Conservation (phyloP, 2,113 vertebrate genomes). For the Podilymbus podiceps region DNA sequence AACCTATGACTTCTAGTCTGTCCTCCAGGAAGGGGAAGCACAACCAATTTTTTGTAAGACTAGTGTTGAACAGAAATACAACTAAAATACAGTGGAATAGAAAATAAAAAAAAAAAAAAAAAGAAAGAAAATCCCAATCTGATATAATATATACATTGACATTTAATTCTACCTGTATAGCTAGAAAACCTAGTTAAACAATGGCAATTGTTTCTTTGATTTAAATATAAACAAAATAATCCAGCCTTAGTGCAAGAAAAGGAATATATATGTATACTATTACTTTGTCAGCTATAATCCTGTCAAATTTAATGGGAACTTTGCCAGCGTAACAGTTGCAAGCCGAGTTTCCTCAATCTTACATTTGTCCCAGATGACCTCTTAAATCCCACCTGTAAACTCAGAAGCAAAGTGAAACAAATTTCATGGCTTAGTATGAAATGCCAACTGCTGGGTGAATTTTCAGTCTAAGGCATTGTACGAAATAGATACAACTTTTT, state of each 20-base stretch:
- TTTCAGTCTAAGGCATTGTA: background rate
- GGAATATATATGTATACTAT: background rate
- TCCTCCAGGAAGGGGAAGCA: background rate
- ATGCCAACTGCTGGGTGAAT: background rate
- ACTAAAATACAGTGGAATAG: background rate
- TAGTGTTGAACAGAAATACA: background rate
- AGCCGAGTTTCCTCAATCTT: background rate
- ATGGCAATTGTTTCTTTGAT: background rate
- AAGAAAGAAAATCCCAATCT: background rate
- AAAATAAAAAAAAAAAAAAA: background rate
- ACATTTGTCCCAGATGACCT: background rate
- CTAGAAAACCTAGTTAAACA: background rate
- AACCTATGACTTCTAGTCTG: background rate
- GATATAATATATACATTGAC: background rate
- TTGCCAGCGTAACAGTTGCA: background rate
- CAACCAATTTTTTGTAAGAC: background rate
- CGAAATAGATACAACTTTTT: constrained; percentile 12
- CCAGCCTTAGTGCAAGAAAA: background rate
- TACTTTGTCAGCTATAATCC: background rate
- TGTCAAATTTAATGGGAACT: background rate
- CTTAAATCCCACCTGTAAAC: constrained; percentile 12
- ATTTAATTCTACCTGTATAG: background rate
- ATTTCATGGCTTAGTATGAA: background rate
- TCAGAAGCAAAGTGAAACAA: background rate
- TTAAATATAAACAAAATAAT: background rate